Base-by-base conservation (phyloP, 1,140 invertebrate species). In the Eulimnadia texana region DNA sequence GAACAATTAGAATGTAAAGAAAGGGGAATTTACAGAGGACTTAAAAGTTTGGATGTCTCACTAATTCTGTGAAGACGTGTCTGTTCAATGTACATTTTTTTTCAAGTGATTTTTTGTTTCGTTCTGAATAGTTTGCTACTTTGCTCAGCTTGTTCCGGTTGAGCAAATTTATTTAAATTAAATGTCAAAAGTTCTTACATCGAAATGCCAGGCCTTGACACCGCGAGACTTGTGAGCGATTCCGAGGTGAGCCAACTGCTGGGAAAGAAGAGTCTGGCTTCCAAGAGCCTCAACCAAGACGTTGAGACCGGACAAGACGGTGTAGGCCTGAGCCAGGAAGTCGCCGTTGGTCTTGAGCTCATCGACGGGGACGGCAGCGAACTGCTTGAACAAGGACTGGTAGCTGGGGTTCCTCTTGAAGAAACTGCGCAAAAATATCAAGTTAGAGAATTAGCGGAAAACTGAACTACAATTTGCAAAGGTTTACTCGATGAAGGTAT, bases 311-410 rank as follows among this genome's bases (percentile, higher is more conserved):
- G 28, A 42, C 47, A 87, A 77, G 20, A 87, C 76, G 60, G 77
- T 80, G 16, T 78, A 74, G n/a, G 79, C 80, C 69, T 88, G 85
- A 0, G 82, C 82, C 64, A 80, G 79, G 64, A 86, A 81, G 65
- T 78, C 80, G 19, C 77, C 74, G 68, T 82, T 83, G 0, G 66
- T 63, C 2, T 69, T 52, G 60, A 84, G 73, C 62, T 84, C 75
- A 0, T 79, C 73, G 10, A 77, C 61, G 0, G 79, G 72, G 1
- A 80, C 60, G n/a, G 80, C 76, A 66, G 73, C 77, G 60, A 86
- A 80, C 50, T 74, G 71, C 24, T 70, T 70, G 69, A 87, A 87
- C 55, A 74, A 70, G 10, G 79, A 68, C 63, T 81, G 79, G 50
- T 81, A 74, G 6, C 82, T 71, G 1, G 84, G 84, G 71, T 82